Evolutionary conservation across 1,140 invertebrate genomes (phyloP), one percentile per base, ranked within the genome.

Genomic region (Bombus difficillimus): DNA sequence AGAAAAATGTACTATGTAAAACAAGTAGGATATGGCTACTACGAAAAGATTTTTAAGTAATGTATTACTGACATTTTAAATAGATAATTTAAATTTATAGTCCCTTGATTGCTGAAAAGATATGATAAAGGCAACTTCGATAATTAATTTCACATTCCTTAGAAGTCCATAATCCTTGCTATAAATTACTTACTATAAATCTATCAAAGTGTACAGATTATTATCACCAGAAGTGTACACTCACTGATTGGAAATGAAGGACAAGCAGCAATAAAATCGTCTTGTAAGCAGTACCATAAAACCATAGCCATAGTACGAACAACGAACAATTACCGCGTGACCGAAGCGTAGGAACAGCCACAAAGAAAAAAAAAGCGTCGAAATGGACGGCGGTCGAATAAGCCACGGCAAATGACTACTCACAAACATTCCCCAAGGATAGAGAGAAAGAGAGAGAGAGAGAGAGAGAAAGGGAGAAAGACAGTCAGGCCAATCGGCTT

Each of bases 401-500:
- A 71, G 75, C 76, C 18, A 28, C 39, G 79, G 86, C 62, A 88
- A 90, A 90, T 88, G 88, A 86, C 79, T 69, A 80, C 82, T 77
- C 83, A 71, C 86, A 77, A 83, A 86, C 83, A 78, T 85, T 86
- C 75, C 81, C 76, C 41, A 62, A 5, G 9, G 59, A 62, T 62
- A n/a, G 0, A 62, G 59, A n/a, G 22, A 28, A 25, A 22, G 22
- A 59, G 57, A 3, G 57, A 28, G 25, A 1, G 10, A 59, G 10
- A 22, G 15, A 10, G 22, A 28, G 57, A 12, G 22, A 28, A 9
- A 8, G 22, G 3, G 28, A 62, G 3, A 53, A 2, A 53, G 47
- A 53, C 5, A 53, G 43, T 10, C 15, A 39, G 25, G 32, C 80
- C 89, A 91, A 91, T 91, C 86, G 86, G 81, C 80, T 90, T 90